Evolutionary conservation across 2,113 vertebrate species (phyloP), one percentile per base, ranked within the genome.

Genomic region (Piaya cayana): DNA sequence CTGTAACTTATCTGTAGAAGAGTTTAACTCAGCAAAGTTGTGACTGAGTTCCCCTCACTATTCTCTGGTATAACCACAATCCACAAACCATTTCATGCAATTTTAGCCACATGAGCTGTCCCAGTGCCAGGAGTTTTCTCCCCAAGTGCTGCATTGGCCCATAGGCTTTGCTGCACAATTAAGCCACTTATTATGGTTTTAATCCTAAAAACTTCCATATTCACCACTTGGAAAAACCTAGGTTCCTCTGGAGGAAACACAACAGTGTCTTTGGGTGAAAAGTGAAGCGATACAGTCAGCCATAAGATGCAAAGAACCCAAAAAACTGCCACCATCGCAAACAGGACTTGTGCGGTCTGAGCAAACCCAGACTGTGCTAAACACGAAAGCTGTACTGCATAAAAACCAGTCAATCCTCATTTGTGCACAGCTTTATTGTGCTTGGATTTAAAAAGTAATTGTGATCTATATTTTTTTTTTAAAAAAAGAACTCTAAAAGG

Each of bases 291-390:
- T 79, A 83, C 42, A 39, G 76, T 25, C 53, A 53, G 58, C 25
- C 37, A 20, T 29, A 69, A 72, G 30, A 16, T 36, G 30, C 21
- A 29, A 85, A 53, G 25, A 75, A 36, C 26, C 19, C 26, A 2
- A 36, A 85, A 52, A 55, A 14, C 11, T 45, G 39, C 8, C 53
- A 50, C 39, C 27, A 69, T 45, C 12, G 25, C n/a, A 56, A 82
- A 20, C 0, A 55, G n/a, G 43, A 56, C 23, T 68, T n/a, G 32
- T 0, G 0, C 36, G 42, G 42, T 64, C 69, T 47, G 23, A 59
- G 14, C 30, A 19, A 0, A 2, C 22, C 55, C 27, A 47, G 58
- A 45, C 17, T 37, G 39, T 9, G 55, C 25, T 59, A 6, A 58
- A 6, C 55, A 50, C 50, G 23, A 82, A n/a, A 68, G 36, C 39